Base-by-base conservation (phyloP, 2,113 vertebrate genomes). In the Phoxinus phoxinus region DNA sequence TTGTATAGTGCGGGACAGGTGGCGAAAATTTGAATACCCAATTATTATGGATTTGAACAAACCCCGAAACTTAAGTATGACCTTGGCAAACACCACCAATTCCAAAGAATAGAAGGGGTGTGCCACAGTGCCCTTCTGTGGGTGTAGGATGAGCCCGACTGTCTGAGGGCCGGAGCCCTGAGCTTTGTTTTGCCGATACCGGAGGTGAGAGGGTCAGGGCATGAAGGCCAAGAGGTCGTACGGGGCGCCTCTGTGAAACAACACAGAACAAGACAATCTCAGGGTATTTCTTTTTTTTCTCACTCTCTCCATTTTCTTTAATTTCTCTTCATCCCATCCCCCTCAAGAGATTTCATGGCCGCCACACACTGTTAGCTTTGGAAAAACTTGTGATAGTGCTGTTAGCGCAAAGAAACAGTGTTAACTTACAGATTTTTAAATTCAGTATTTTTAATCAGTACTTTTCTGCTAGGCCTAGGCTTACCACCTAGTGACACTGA, bases 111-210 rank as follows among this genome's bases (percentile, higher is more conserved):
- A 4, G 32, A 21, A 58, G 30, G n/a, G 58, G 27, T 80, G 35
- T 63, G 56, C n/a, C 9, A 23, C 30, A 59, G 53, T 59, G 84
- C 53, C 83, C 89, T 86, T 89, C 89, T 90, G 89, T 87, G 90
- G 81, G 87, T 89, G 87, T 89, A 72, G 89, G 91, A 90, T 90
- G 86, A 85, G 84, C 23, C 48, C 37, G 81, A 87, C 41, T 35
- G 44, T 11, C 84, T 87, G 58, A 85, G 85, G 86, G 76, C 23
- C 84, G 48, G 85, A 91, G 91, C 91, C 83, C 82, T 81, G 89
- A 90, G 91, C 85, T 94, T 96, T 96, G 95, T 96, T 96, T 96
- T 95, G 94, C 94, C 59, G 89, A 94, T 95, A 92, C 94, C 90
- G 90, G 93, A 96, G 96, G 95, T 94, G 93, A 95, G 86, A 88